Evolutionary conservation across 2,113 vertebrate genomes (phyloP), one percentile per base, ranked within the genome.

Genomic region (Blennius ocellaris): DNA sequence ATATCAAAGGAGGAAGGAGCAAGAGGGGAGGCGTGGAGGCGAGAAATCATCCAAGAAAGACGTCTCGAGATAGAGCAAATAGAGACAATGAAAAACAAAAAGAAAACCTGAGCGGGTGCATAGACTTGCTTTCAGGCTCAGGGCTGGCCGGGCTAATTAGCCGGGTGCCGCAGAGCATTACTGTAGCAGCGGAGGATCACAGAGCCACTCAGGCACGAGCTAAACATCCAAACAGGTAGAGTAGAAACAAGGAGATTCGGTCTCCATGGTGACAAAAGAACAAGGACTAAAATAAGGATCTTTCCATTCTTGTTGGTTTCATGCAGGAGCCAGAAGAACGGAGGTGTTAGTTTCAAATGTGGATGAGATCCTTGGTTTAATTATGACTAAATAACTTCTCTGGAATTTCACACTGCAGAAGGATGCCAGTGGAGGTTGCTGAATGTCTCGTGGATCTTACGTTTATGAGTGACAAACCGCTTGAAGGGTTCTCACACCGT

Each of bases 221-320:
- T 58, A 50, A 76, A 88, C 85, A 83, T 84, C 69, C 64, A 50
- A 81, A 83, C 85, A 91, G 87, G 88, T 86, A 87, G 69, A 49
- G 30, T 41, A 62, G 66, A 58, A 45, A 59, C 43, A 60, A 47
- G 52, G 55, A 58, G 56, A 59, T 70, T 52, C 48, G 2, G 80
- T 91, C 85, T 68, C 87, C 78, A 86, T 87, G 87, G 88, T 80
- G 69, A 89, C 86, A 14, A n/a, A 36, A 36, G 38, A 68, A 58
- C 49, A 50, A 70, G 55, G 63, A 76, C 69, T 75, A 72, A 81
- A 78, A 84, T 37, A 64, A 12, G 51, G 11, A 6, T 2, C 9
- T 66, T 72, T 67, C 75, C 57, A 45, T 62, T 76, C 3, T 40
- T 1, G 48, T 52, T 80, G 61, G 53, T 71, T 83, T 83, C 17